These are phyloP conservation scores for Excalfactoria chinensis DNA, from an alignment of 2,113 vertebrate genomes.

Conservation along the genomic window DNA sequence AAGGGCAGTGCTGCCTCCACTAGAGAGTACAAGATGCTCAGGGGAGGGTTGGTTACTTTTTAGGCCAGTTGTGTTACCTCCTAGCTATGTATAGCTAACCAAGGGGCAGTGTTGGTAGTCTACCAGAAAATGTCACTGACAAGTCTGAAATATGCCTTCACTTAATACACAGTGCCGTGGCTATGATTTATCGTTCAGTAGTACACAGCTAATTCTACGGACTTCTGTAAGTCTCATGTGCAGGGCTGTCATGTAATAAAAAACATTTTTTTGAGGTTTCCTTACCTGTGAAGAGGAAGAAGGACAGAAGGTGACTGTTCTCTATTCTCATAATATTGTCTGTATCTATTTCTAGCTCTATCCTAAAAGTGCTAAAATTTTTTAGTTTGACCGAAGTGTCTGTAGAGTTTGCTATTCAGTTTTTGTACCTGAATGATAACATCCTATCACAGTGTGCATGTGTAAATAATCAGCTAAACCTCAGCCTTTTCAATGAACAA, in stretches of 20 bases:
- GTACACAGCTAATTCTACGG: not conserved
- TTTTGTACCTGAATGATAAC: not conserved
- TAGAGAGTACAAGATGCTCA: not conserved
- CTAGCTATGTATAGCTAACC: not conserved
- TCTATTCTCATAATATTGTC: not conserved
- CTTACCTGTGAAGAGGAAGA: fast-evolving
- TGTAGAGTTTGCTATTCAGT: not conserved
- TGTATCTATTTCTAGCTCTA: not conserved
- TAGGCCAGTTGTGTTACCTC: not conserved
- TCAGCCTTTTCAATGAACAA: not conserved
- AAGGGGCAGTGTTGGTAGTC: not conserved
- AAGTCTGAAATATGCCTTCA: not conserved
- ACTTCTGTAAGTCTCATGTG: not conserved
- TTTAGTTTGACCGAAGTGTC: not conserved
- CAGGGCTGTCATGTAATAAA: not conserved
- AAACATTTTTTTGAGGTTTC: not conserved
- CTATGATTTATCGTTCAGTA: not conserved
- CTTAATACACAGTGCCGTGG: not conserved
- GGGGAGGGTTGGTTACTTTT: not conserved
- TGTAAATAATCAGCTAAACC: not conserved
- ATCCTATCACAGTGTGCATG: not conserved
- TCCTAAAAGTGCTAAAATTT: not conserved
- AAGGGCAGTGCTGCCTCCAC: not conserved
- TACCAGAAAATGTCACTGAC: not conserved
- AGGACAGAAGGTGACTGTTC: not conserved